Base-by-base conservation (phyloP, 2,888 invertebrate species). In the Drosophila paracracens region DNA sequence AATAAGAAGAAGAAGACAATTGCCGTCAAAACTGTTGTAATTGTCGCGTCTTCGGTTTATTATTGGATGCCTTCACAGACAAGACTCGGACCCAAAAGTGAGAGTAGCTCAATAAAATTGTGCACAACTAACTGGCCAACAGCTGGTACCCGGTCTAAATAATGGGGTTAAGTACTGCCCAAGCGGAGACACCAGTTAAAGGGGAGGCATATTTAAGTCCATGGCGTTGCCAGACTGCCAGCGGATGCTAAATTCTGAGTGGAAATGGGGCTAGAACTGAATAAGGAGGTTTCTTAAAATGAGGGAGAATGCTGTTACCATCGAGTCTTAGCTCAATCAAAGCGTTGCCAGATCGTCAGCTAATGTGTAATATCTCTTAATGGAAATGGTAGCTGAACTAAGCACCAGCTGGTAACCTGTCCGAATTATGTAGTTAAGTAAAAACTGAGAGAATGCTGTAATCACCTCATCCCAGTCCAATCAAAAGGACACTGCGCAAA, bases 1-100 rank as follows among this genome's bases (percentile, higher is more conserved):
- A 51, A 31, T 61, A 74, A 52, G 33, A 25, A 25, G 33, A 25
- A 25, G 46, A 46, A 8, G 46, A 4, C 46, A 31, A 53, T 63
- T 46, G 27, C 74, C 21, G 52, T 35, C 60, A 46, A 68, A 74
- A 63, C 40, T 72, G 58, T 64, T 54, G 35, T 61, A 61, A 68
- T 75, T 75, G 63, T 74, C 57, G 61, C 64, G 36, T 70, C 70
- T 76, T 36, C 46, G 29, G 21, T 60, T 35, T 66, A 43, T 60
- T 60, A 53, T 58, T 74, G 38, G 40, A 38, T 51, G 60, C 25
- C 18, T 36, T 46, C 31, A 8, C 46, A 25, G 21, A 21, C 43
- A 21, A 4, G 43, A 21, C 21, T 5, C 43, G 21, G 21, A 43
- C 13, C 35, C 35, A 13, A 35, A 35, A 35, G 13, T 35, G 35